Evolutionary conservation across 2,113 vertebrate genomes (phyloP).

Genomic region (Varanus komodoensis): DNA sequence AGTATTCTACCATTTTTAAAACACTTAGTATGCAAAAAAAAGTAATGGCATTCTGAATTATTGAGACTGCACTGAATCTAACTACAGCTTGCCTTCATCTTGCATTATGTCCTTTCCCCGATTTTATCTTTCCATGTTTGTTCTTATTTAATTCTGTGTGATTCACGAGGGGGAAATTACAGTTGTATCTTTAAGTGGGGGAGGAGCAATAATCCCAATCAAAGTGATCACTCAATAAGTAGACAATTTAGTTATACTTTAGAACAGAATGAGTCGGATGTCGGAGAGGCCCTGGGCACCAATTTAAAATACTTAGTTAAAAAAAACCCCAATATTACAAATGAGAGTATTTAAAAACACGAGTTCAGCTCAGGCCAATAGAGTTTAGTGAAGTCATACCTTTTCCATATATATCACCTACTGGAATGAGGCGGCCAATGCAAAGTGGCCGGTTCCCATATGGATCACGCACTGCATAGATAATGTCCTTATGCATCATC

Average conservation of each 20-base stretch:
- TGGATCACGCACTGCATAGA: conserved; percentile 95
- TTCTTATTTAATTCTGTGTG: not conserved
- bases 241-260: not conserved
- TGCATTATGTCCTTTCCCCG: not conserved
- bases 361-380: not conserved
- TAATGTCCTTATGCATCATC: conserved; percentile 94
- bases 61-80: not conserved
- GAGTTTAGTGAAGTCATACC: conserved; percentile 67
- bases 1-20: not conserved
- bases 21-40: not conserved
- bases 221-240: too few species aligned
- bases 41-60: not conserved
- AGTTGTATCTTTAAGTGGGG: not conserved
- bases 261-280: not conserved
- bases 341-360: not conserved
- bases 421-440: conserved; percentile 91
- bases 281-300: not conserved
- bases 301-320: not conserved
- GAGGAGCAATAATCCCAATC: not conserved
- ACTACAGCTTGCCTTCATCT: not conserved
- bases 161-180: too few species aligned
- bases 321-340: not conserved
- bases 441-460: conserved; percentile 96
- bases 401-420: conserved; percentile 86
- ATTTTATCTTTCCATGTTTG: not conserved